Evolutionary conservation across 1,140 invertebrate species (phyloP).

Genomic region (Apis cerana): DNA sequence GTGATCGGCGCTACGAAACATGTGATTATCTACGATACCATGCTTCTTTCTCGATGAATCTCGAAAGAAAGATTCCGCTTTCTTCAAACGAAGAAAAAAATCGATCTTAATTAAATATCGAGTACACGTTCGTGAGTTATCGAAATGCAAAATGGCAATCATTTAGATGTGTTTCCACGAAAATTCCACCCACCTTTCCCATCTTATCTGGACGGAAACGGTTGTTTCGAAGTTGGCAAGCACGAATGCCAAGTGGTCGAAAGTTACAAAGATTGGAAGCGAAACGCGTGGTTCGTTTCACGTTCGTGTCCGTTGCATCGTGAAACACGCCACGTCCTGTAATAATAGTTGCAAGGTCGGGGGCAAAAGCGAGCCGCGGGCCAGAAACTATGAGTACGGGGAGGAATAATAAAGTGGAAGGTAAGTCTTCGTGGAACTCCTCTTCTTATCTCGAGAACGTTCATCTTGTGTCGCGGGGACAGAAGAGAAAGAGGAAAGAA

Average conservation of each 20-base stretch:
- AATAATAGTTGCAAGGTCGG: slow-evolving; percentile 39
- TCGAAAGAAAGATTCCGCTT: background rate
- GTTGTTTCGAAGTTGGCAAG: background rate
- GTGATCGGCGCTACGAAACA: too few relatives aligned
- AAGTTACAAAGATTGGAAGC: background rate
- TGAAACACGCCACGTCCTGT: slow-evolving; percentile 37
- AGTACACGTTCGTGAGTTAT: background rate
- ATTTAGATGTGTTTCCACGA: background rate
- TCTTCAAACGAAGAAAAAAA: too few relatives aligned
- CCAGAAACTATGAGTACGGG: background rate
- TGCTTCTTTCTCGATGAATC: too few relatives aligned
- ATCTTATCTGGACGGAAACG: background rate
- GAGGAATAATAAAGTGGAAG: slow-evolving; percentile 48
- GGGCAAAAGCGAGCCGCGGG: background rate
- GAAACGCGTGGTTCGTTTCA: slow-evolving; percentile 16
- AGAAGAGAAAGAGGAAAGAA: background rate
- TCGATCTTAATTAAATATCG: slow-evolving; percentile 31
- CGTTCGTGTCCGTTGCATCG: slow-evolving; percentile 13
- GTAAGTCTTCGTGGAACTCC: slow-evolving; percentile 33
- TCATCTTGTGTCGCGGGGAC: slow-evolving; percentile 18
- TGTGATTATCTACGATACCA: too few relatives aligned
- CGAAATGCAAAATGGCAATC: background rate
- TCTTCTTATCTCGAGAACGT: slow-evolving; percentile 51
- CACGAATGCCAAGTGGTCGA: background rate
- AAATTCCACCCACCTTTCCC: background rate